Base-by-base conservation (phyloP, 2,113 vertebrate species). In the Lucifuga dentata region DNA sequence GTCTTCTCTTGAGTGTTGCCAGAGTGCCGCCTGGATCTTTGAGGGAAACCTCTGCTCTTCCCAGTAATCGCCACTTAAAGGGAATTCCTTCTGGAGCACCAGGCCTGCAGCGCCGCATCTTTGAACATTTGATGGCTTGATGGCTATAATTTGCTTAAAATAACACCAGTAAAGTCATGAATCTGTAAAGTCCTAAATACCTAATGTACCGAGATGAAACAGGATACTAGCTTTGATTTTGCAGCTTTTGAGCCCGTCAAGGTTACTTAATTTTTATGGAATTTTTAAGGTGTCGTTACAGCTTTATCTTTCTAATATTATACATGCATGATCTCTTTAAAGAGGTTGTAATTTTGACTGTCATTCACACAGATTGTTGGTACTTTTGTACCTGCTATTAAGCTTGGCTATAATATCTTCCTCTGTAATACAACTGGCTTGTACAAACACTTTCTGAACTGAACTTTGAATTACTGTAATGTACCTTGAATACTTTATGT, bases 91-190 rank as follows among this genome's bases (percentile, higher is more conserved):
- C 57, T 58, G 29, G 55, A 46, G 66, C 61, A 24, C 46, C 45
- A n/a, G 76, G 62, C 76, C 71, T 63, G 64, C 84, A 79, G 77
- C 76, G 38, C 70, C 62, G 33, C 29, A 24, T 81, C 78, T 86
- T 70, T 83, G 81, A 88, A 80, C 63, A 69, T 83, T 81, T 76
- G 78, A 86, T 81, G 80, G 74, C 68, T 83, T 80, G 73, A 85
- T 76, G 64, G 76, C 85, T 90, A 83, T 89, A 89, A 91, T 90
- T 87, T 89, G 67, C 87, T 67, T 87, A 81, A 89, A 90, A 90
- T 88, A 89, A 81, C 86, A 75, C 71, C 85, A 86, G 84, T 89
- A 86, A 90, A 87, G 53, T 71, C 69, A 81, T 55, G 29, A 82
- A 65, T 68, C 65, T 45, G 83, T 77, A 84, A 90, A 87, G 57